Base-by-base conservation (phyloP, 1,140 invertebrate genomes). In the Cepaea nemoralis region DNA sequence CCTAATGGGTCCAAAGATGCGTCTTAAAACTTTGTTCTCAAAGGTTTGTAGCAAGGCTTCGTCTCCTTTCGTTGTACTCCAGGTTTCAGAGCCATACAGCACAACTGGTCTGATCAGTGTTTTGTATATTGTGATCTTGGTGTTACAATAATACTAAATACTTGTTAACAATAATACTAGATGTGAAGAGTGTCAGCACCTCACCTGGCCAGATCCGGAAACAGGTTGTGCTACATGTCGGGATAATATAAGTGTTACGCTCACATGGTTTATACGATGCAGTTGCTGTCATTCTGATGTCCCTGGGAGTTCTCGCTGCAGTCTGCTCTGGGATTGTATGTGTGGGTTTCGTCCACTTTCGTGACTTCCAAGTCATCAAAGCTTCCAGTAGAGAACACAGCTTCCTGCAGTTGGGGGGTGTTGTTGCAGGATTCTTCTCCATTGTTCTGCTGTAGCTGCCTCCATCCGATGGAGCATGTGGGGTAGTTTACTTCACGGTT, bases 371-470 rank as follows among this genome's bases (percentile, higher is more conserved):
- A 0, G 95, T 98, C 40, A 97, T 98, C 48, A 94, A 96, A 83
- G 96, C 97, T 0, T 96, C 96, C 16, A 96, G 96, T 1, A 93
- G 96, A 77, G 97, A 98, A 92, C 92, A 98, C 50, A 96, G 95
- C 82, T 97, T 96, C 89, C 95, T 98, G 6, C 93, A 98, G 63
- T 92, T 98, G 27, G 94, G 93, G 35, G 97, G 96, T 8, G 96
- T 98, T 84, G 93, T 97, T 66, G 93, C 97, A 90, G 97, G 97
- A 91, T 98, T 97, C 91, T 93, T 94, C 66, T 94, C 97, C 80
- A 97, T 96, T 6, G 97, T 97, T 90, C 93, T 95, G 0, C 92
- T 98, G 16, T 94, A 97, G 6, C 90, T 97, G 24, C 93, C 94
- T 82, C 92, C 92, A 10, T 85, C 87, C 3, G 79, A 83, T n/a